Evolutionary conservation across 2,888 invertebrate species (phyloP), one percentile per base, ranked within the genome.

Genomic region (Drosophila maculinotata): DNA sequence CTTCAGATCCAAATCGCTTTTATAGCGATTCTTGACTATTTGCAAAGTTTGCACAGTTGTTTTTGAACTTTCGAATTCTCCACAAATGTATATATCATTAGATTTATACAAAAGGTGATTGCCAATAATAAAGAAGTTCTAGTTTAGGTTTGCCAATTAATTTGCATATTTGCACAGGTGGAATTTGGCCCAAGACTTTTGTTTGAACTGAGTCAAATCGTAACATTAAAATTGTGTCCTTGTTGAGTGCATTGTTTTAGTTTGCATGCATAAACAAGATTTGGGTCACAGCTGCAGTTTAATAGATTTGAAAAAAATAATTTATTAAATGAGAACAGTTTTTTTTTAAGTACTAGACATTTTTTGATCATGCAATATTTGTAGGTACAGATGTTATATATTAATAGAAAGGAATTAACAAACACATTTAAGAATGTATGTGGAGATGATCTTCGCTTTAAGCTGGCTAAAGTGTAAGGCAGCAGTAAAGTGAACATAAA

Each of bases 21-120:
- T 69, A 68, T 64, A 64, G 45, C 3, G 12, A 25, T 1, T 33
- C 4, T 17, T 10, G 3, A 9, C 8, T 5, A 12, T 8, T 23
- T 0, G 3, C 9, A 8, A 28, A 30, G 26, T 35, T 64, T 53
- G 23, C 6, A 12, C 25, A 62, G 39, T 15, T 62, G 25, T 1
- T 14, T 10, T 1, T 0, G 1, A 26, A 35, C 9, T 38, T 7
- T 8, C 10, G 10, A n/a, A 6, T 10, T 20, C 20, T 4, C 20
- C 20, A 20, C 3, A 12, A 12, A 41, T 41, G 12, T 7, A 6
- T 12, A 7, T 36, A 10, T 5, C 15, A 3, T 36, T 36, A 15
- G 15, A 3, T 7, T 2, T 10, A 17, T 6, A 36, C 10, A 7
- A 10, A n/a, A 10, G 35, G 8, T 4, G 1, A 14, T 14, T 35